Conservation (phyloP, 2,113 vertebrate species). For the Coracopsis vasa region DNA sequence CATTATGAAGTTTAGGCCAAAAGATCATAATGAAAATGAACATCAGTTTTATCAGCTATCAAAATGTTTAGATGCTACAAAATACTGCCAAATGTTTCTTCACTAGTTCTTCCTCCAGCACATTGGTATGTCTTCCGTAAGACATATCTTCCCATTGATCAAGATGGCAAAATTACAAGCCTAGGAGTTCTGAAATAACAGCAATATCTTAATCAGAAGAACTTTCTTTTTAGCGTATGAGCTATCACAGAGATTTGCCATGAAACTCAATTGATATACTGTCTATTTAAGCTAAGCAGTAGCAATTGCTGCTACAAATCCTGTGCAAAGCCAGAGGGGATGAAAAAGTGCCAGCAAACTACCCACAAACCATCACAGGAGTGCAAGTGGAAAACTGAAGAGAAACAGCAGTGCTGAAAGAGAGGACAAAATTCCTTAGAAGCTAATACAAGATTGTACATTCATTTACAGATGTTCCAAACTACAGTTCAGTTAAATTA, state of each 20-base stretch:
- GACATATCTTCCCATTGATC: not conserved
- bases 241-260: not conserved
- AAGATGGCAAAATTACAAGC: not conserved
- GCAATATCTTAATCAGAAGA: not conserved
- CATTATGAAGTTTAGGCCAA: not conserved
- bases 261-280: not conserved
- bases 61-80: not conserved
- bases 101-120: not conserved
- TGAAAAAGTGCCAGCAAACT: not conserved
- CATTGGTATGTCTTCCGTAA: fast-evolving
- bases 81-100: not conserved
- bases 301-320: not conserved
- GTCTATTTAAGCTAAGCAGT: not conserved
- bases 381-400: not conserved
- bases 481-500: not conserved
- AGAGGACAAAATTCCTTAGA: not conserved
- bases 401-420: not conserved
- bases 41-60: not conserved
- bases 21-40: not conserved
- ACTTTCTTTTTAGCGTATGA: not conserved
- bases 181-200: not conserved
- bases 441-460: not conserved
- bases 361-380: not conserved
- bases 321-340: not conserved
- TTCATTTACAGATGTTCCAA: fast-evolving